Percentiles rank a stretch among this genome's conserved stretches.
phyloP scores from a whole-genome alignment of 1,140 invertebrate species.

The Lerema accius region DNA sequence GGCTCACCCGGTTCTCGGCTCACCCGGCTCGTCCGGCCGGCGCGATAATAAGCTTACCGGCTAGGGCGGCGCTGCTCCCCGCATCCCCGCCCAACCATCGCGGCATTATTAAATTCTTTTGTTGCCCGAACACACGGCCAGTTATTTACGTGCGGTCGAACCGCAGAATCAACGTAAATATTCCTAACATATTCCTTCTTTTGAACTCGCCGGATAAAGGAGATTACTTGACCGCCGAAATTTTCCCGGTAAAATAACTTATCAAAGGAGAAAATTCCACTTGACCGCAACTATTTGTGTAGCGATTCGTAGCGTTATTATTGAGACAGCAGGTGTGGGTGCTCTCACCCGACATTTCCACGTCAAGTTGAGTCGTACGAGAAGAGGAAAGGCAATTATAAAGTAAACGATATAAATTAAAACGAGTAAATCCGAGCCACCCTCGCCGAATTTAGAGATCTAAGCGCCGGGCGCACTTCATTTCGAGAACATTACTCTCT shows the following conservation, averaged over 20 bases:
- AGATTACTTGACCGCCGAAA: constrained; percentile 44
- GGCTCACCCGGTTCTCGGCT: too few species aligned
- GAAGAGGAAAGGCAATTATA: constrained; percentile 53
- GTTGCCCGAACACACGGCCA: constrained; percentile 60
- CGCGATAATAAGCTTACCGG: constrained; percentile 77
- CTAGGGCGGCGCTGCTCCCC: constrained; percentile 48
- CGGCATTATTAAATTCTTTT: constrained; percentile 76
- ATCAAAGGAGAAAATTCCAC: constrained; percentile 34
- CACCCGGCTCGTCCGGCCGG: constrained; percentile 33
- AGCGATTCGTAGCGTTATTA: constrained; percentile 21
- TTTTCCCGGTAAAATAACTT: constrained; percentile 18
- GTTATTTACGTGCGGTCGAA: constrained; percentile 61
- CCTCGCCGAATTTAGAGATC: constrained; percentile 60
- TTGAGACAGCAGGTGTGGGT: constrained; percentile 57
- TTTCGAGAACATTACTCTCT: constrained; percentile 72
- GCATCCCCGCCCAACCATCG: constrained; percentile 51
- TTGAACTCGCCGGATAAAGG: constrained; percentile 49
- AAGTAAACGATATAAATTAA: constrained; percentile 68
- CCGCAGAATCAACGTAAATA: constrained; percentile 41
- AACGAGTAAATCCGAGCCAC: constrained; percentile 58
- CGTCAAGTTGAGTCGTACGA: constrained; percentile 39
- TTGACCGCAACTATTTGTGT: constrained; percentile 34
- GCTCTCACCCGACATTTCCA: constrained; percentile 42
- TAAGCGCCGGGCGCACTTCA: constrained; percentile 59
- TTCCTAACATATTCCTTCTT: constrained; percentile 41